A percentile compares a stretch with the other conserved stretches of the same genome.
Conservation (phyloP, 2,797 vertebrate species). For the Pogonophryne albipinna region DNA sequence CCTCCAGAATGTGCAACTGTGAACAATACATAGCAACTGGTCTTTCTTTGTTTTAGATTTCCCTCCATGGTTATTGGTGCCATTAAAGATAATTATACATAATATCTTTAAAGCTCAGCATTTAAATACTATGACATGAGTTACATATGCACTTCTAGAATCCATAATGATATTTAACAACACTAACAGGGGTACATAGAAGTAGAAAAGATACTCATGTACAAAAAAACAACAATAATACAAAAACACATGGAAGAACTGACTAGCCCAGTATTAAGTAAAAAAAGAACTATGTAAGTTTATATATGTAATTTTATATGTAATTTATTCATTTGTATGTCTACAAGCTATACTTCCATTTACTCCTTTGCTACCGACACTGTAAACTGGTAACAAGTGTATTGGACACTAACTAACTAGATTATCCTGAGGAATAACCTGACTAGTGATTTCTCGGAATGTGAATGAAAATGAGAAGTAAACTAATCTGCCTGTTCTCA, state of each 20-base stretch:
- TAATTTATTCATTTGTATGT: background rate
- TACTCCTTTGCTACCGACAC: constrained; percentile 28
- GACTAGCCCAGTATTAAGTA: constrained; percentile 2
- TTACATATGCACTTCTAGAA: constrained; percentile 12
- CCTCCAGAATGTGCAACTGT: constrained; percentile 1
- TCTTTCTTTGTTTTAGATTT: background rate
- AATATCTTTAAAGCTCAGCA: constrained; percentile 3
- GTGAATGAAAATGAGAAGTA: background rate
- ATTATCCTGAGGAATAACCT: background rate
- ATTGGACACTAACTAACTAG: background rate
- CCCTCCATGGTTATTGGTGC: background rate
- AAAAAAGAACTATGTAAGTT: too few species aligned
- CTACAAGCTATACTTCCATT: background rate
- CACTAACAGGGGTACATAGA: constrained; percentile 17
- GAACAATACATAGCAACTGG: background rate
- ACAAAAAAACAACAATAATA: constrained; percentile 36
- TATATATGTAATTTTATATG: background rate
- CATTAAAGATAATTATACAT: background rate
- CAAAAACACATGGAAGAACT: constrained; percentile 15
- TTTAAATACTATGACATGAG: constrained; percentile 37
- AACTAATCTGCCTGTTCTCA: background rate
- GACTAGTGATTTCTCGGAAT: background rate
- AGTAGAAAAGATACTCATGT: constrained; percentile 15
- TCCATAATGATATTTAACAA: background rate
- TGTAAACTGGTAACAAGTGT: constrained; percentile 33